Percentiles rank a stretch among this genome's conserved stretches.
These are phyloP conservation scores for Diadophis punctatus DNA, from an alignment of 2,113 vertebrate species.

Conservation along the genomic window DNA sequence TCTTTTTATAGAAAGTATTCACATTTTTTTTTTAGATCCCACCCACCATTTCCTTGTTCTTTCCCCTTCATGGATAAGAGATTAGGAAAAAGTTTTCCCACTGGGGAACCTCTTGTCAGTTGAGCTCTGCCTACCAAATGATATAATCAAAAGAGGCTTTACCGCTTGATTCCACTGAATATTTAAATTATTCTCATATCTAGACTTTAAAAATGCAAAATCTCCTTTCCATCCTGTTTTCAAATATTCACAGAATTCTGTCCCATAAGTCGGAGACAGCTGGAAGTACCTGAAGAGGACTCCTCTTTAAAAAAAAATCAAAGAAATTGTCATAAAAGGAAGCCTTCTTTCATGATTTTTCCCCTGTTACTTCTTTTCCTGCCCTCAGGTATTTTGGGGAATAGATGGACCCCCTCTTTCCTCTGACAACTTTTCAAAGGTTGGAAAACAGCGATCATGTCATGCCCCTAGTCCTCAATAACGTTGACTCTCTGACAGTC, in stretches of 20 bases:
- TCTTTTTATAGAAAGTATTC: background rate
- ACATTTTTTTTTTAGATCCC: background rate
- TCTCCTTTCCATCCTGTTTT: background rate
- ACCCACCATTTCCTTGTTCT: background rate
- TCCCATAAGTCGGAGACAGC: background rate
- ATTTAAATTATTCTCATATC: background rate
- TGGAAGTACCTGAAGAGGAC: background rate
- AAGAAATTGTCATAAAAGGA: background rate
- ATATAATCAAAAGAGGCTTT: background rate
- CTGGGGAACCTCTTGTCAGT: background rate
- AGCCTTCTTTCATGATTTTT: too few relatives aligned
- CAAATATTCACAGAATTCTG: background rate
- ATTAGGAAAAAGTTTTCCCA: background rate
- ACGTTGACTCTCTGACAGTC: too few relatives aligned
- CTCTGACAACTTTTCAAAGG: too few relatives aligned
- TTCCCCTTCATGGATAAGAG: background rate
- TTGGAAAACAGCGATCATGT: too few relatives aligned
- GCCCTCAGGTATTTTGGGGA: too few relatives aligned
- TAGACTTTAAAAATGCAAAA: background rate
- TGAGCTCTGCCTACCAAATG: background rate
- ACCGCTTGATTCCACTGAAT: background rate
- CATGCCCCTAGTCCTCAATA: too few relatives aligned
- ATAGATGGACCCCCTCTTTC: too few relatives aligned
- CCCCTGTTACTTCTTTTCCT: too few relatives aligned
- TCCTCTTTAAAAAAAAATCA: background rate